Evolutionary conservation across 2,113 vertebrate species (phyloP).

Genomic region (Mormyrus iriodes): DNA sequence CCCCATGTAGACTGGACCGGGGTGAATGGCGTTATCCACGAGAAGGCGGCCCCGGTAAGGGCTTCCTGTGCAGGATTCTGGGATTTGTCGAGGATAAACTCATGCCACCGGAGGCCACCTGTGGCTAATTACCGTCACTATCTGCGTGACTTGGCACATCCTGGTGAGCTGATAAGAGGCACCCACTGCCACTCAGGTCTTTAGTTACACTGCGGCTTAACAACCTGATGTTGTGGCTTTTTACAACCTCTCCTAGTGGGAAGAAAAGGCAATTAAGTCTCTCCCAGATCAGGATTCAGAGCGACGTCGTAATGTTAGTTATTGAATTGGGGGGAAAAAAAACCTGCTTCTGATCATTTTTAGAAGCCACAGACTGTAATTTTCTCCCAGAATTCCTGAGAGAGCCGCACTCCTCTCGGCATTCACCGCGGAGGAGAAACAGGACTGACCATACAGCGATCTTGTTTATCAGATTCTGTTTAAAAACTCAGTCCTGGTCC

Average conservation of each 20-base stretch:
- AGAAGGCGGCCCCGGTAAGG: background rate
- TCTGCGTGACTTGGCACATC: constrained; percentile 38
- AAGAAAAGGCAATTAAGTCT: background rate
- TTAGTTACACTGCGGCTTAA: constrained; percentile 10
- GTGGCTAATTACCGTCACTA: constrained; percentile 41
- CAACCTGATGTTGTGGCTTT: background rate
- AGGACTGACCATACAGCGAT: background rate
- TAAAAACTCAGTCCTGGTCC: background rate
- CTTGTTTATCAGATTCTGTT: constrained; percentile 10
- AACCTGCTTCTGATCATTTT: constrained; percentile 10
- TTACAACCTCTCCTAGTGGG: background rate
- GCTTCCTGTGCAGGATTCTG: background rate
- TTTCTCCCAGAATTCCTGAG: background rate
- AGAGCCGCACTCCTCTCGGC: background rate
- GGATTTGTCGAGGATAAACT: constrained; percentile 3
- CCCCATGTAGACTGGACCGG: background rate
- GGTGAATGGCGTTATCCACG: background rate
- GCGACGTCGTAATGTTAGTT: background rate
- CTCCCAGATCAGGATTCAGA: background rate
- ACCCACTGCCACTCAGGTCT: constrained; percentile 11
- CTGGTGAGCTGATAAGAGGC: constrained; percentile 24
- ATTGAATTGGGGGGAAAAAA: background rate
- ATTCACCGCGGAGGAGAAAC: background rate
- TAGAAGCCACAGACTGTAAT: background rate
- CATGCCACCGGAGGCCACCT: constrained; percentile 32